A percentile compares a stretch with the other conserved stretches of the same genome.
Evolutionary conservation across 2,113 vertebrate genomes (phyloP).

Genomic region (Porphyrio hochstetteri): DNA sequence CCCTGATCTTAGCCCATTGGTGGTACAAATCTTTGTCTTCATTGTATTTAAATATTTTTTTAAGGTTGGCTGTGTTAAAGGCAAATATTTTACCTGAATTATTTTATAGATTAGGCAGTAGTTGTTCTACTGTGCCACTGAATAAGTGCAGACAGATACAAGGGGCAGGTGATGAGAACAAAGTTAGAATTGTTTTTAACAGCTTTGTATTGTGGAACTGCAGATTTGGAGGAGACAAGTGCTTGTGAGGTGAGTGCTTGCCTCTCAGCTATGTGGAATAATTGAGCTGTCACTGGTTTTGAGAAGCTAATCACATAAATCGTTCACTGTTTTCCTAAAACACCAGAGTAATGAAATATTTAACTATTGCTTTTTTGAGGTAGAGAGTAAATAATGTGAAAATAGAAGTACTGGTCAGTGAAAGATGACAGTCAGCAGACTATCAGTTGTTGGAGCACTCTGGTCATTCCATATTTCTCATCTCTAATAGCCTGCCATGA

Average conservation of each 20-base stretch:
- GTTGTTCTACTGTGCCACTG: neutral
- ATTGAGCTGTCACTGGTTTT: neutral
- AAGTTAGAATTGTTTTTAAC: neutral
- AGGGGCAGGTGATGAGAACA: neutral
- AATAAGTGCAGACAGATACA: neutral
- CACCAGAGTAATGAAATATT: neutral
- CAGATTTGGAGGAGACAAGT: neutral
- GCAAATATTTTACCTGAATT: neutral
- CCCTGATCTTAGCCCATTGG: neutral
- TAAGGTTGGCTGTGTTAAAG: neutral
- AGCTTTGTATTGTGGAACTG: neutral
- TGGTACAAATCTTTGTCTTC: neutral
- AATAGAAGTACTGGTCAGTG: neutral
- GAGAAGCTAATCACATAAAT: neutral
- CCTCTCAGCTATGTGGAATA: neutral
- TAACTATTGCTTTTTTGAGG: neutral
- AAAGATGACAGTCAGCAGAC: neutral
- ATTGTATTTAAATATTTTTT: neutral
- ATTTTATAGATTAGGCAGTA: neutral
- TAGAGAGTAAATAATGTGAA: neutral
- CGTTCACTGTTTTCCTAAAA: neutral
- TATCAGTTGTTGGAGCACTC: neutral
- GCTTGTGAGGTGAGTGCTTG: neutral
- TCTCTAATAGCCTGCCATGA: neutral
- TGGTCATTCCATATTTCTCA: neutral